Evolutionary conservation across 2,888 invertebrate species (phyloP).

Genomic region (Octonoba sinensis): DNA sequence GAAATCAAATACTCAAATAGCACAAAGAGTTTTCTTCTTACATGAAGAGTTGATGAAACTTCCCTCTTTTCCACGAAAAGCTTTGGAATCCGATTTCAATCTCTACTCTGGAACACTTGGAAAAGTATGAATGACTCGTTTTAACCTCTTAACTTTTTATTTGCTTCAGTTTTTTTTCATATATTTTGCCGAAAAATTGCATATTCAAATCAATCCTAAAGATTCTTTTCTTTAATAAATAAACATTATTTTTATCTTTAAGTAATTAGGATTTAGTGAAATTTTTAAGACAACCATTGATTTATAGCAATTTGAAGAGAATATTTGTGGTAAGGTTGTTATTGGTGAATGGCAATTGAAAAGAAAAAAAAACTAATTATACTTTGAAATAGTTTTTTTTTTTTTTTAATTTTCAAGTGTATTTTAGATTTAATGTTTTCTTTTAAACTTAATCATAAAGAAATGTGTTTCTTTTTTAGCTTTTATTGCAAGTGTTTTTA

Average conservation of each 20-base stretch:
- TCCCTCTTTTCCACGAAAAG: conserved; percentile 97
- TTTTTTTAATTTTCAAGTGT: too few species aligned
- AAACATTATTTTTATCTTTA: background rate
- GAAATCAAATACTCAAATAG: conserved; percentile 78
- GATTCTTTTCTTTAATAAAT: background rate
- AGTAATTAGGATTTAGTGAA: background rate
- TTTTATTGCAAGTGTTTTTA: too few species aligned
- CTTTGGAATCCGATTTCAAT: conserved; percentile 95
- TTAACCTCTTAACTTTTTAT: background rate
- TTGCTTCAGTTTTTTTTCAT: background rate
- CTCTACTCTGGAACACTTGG: conserved; percentile 91
- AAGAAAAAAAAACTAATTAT: too few species aligned
- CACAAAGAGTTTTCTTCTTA: conserved; percentile 96
- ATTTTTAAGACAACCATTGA: background rate
- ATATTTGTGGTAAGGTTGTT: too few species aligned
- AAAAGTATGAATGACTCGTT: conserved; percentile 74
- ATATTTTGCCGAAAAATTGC: background rate
- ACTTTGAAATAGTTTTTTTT: too few species aligned
- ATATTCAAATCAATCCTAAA: background rate
- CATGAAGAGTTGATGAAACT: conserved; percentile 99
- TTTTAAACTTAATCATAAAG: too few species aligned
- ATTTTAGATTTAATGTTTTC: too few species aligned
- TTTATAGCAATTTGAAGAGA: background rate
- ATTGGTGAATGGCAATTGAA: too few species aligned
- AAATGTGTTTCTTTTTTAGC: too few species aligned